Conservation (phyloP, 2,797 vertebrate species). For the Hybognathus amarus region DNA sequence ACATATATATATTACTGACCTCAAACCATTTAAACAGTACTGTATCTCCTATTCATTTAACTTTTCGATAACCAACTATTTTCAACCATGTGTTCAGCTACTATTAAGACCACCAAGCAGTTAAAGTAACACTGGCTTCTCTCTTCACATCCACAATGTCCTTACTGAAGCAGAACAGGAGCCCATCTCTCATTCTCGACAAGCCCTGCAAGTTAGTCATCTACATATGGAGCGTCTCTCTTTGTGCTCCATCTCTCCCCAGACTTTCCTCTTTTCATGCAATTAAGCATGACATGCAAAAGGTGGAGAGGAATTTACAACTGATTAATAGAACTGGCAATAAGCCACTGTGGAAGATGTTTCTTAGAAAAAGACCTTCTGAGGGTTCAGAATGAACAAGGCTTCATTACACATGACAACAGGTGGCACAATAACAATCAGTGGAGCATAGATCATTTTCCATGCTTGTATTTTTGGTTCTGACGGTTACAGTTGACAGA, state of each 20-base stretch:
- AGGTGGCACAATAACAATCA: slow-evolving; percentile 6
- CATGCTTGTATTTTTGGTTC: background rate
- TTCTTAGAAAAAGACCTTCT: background rate
- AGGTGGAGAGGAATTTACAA: slow-evolving; percentile 16
- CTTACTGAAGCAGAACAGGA: slow-evolving; percentile 32
- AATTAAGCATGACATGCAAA: slow-evolving; percentile 22
- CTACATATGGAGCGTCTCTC: background rate
- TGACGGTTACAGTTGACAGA: slow-evolving; percentile 5
- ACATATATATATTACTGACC: background rate
- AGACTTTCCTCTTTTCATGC: background rate
- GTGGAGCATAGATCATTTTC: background rate
- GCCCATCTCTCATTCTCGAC: slow-evolving; percentile 17
- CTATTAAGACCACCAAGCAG: background rate
- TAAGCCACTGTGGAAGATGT: background rate
- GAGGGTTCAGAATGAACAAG: background rate
- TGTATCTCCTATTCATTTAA: background rate
- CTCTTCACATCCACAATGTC: background rate
- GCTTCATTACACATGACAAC: slow-evolving; percentile 13
- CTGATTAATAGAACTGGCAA: background rate
- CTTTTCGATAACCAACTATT: background rate
- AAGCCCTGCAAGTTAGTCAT: slow-evolving; percentile 25
- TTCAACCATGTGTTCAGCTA: slow-evolving; percentile 1
- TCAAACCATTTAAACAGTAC: background rate
- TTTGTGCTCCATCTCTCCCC: background rate
- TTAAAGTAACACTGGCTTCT: background rate